Conservation (phyloP, 2,888 invertebrate genomes). For the Lasioglossum figueresi region DNA sequence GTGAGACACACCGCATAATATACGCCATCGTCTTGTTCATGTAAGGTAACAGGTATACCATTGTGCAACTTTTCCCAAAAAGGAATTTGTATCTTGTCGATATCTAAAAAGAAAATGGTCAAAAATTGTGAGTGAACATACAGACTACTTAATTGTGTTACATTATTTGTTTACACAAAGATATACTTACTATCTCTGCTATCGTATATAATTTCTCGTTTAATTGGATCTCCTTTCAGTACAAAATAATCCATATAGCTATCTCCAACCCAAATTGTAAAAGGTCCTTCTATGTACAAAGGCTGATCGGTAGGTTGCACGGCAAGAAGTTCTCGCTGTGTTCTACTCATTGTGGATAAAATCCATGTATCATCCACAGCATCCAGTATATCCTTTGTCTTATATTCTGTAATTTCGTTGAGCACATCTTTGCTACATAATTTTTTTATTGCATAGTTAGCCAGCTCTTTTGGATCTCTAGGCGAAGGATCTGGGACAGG, state of each 20-base stretch:
- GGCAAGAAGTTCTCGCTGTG: conserved; percentile 89
- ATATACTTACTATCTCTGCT: conserved; percentile 88
- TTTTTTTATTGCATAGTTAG: conserved; percentile 92
- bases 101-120: conserved; percentile 86
- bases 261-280: conserved; percentile 91
- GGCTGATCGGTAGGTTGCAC: conserved; percentile 87
- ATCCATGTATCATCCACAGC: conserved; percentile 96
- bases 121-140: not conserved
- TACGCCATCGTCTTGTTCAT: conserved; percentile 96
- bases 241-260: conserved; percentile 93
- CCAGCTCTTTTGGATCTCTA: conserved; percentile 90
- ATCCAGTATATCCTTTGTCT: conserved; percentile 90
- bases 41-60: conserved; percentile 88
- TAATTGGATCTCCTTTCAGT: conserved; percentile 87
- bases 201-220: conserved; percentile 38
- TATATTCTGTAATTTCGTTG: conserved; percentile 87
- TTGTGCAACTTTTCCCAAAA: conserved; percentile 84
- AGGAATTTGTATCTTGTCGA: conserved; percentile 88
- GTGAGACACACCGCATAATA: conserved; percentile 95
- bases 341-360: conserved; percentile 92
- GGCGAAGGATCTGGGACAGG: conserved; percentile 92
- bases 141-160: not conserved
- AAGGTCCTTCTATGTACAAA: conserved; percentile 94
- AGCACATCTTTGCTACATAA: conserved; percentile 93
- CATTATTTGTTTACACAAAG: not conserved